Conservation (phyloP, 1,140 invertebrate species). For the Periplaneta americana region DNA sequence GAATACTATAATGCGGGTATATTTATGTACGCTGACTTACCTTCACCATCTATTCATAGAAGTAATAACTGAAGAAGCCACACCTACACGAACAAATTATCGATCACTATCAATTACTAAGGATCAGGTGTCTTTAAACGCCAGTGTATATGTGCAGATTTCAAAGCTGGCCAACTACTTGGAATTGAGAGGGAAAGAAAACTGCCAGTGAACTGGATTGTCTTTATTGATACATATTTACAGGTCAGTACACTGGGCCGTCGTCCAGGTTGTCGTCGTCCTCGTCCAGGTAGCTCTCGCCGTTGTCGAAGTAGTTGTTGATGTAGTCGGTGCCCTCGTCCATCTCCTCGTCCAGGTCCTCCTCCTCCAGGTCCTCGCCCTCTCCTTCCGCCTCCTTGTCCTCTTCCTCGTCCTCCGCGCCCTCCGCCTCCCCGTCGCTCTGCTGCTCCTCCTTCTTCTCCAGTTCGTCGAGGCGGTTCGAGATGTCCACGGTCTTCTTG, state of each 20-base stretch:
- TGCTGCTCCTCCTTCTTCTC: constrained; percentile 20
- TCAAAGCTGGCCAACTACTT: no score
- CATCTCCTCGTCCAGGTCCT: constrained; percentile 58
- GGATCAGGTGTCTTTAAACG: no score
- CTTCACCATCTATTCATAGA: no score
- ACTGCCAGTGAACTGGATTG: background rate
- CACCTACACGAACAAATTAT: no score
- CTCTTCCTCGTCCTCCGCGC: constrained; percentile 27
- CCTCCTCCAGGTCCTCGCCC: constrained; percentile 42
- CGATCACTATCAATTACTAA: no score
- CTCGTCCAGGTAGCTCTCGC: constrained; percentile 72
- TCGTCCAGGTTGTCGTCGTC: constrained; percentile 83
- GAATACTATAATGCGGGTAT: no score
- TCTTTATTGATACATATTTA: background rate
- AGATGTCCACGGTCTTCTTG: background rate
- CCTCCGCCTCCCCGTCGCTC: constrained; percentile 18
- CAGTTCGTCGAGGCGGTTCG: constrained; percentile 36
- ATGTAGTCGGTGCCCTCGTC: constrained; percentile 73
- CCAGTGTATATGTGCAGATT: no score
- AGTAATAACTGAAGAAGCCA: no score
- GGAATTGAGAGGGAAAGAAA: no score
- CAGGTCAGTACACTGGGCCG: constrained; percentile 52
- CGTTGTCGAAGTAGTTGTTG: constrained; percentile 83
- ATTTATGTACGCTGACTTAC: no score
- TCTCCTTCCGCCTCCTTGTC: constrained; percentile 42